Percentiles rank a stretch among this genome's conserved stretches.
phyloP scores from a whole-genome alignment of 2,888 invertebrate species.

The Drosophila paranaensis region DNA sequence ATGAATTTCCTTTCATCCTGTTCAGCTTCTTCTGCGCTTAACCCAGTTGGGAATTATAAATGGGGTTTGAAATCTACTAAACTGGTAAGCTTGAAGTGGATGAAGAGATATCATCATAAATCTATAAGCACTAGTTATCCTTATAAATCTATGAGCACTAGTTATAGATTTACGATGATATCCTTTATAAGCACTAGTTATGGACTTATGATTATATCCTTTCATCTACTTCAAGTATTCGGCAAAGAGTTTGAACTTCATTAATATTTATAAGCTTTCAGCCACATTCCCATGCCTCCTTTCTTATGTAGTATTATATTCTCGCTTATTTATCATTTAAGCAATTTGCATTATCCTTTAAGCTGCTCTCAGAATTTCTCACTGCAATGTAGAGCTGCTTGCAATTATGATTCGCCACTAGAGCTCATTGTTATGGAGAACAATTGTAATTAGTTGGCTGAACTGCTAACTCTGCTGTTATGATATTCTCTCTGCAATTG shows the following conservation, averaged over 20 bases:
- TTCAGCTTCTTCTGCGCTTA: background rate
- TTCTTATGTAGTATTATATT: background rate
- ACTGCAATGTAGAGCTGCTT: constrained; percentile 5
- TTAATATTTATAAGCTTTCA: background rate
- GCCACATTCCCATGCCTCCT: too few species aligned
- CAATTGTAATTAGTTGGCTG: constrained; percentile 16
- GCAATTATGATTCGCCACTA: background rate
- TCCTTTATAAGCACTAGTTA: background rate
- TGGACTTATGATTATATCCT: background rate
- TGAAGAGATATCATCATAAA: too few species aligned
- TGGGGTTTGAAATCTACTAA: too few species aligned
- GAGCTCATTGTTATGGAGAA: background rate
- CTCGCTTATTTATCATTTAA: background rate
- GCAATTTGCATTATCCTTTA: background rate
- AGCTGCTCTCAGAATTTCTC: background rate
- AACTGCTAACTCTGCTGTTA: constrained; percentile 8
- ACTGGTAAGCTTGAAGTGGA: too few species aligned
- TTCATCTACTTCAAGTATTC: background rate
- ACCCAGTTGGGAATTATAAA: background rate
- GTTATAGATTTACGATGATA: too few species aligned
- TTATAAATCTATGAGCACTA: too few species aligned
- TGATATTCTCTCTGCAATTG: constrained; percentile 9
- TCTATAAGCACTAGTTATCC: too few species aligned
- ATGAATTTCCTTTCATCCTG: too few species aligned
- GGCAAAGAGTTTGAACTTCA: background rate